Conservation (phyloP, 2,113 vertebrate species). For the Cyanocitta stelleri region DNA sequence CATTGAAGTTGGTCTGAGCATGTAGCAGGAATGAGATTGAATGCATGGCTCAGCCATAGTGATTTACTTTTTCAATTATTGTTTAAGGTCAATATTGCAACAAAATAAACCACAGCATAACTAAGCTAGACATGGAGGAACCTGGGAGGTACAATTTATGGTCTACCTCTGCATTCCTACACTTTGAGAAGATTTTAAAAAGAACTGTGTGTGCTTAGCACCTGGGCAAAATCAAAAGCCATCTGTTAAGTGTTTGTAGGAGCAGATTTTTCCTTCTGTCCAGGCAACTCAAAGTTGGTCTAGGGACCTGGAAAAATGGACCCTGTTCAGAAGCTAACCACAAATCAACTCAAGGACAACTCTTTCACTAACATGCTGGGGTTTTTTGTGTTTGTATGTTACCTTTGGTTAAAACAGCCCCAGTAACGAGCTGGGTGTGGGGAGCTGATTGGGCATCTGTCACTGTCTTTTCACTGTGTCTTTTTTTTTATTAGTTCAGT, state of each 20-base stretch:
- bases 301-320: background rate
- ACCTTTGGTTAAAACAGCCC: background rate
- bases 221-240: background rate
- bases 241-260: background rate
- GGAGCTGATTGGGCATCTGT: background rate
- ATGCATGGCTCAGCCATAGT: background rate
- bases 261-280: background rate
- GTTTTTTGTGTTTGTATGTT: background rate
- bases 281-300: background rate
- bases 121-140: background rate
- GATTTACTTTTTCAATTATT: slow-evolving; percentile 25
- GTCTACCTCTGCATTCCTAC: background rate
- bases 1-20: background rate
- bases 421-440: background rate
- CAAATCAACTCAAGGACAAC: background rate
- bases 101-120: background rate
- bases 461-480: background rate
- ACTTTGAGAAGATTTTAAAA: background rate
- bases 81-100: slow-evolving; percentile 18
- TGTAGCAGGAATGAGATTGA: background rate
- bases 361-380: background rate
- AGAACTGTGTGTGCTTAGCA: background rate
- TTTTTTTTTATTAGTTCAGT: background rate
- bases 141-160: background rate
- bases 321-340: background rate